Conservation (phyloP, 64 coral and sea anemone species). For the Pachyseris speciosa region DNA sequence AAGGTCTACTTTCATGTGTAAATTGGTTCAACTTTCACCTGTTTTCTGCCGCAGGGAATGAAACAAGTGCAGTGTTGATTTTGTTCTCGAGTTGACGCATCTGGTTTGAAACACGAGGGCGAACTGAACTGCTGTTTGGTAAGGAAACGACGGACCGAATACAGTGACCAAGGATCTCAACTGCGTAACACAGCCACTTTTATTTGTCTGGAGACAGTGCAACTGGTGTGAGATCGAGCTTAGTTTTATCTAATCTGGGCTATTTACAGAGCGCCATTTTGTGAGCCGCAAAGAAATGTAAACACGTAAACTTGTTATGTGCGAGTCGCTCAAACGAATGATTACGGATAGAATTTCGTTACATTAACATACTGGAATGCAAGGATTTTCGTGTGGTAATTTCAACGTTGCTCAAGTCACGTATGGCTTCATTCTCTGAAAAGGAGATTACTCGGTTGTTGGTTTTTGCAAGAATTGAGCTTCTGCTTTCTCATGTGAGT, state of each 20-base stretch:
- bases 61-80: conserved; percentile 27
- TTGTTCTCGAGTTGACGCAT: not conserved
- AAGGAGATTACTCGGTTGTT: not conserved
- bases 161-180: not conserved
- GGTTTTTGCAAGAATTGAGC: not conserved
- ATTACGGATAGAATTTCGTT: conserved; percentile 21
- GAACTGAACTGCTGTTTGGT: not conserved
- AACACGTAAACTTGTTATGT: conserved; percentile 38
- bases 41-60: not conserved
- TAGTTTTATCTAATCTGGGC: not conserved
- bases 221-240: not conserved
- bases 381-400: conserved; percentile 22
- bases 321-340: not conserved
- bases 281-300: conserved; percentile 27
- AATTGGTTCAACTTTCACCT: not conserved
- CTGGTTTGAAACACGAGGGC: not conserved
- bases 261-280: conserved; percentile 56
- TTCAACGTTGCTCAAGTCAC: conserved; percentile 16
- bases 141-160: not conserved
- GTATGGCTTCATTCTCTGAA: conserved; percentile 24
- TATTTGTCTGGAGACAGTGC: not conserved
- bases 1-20: not conserved
- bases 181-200: not conserved
- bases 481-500: not conserved
- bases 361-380: conserved; percentile 46